Conservation (phyloP, 1,140 invertebrate genomes). For the Sinella curviseta region DNA sequence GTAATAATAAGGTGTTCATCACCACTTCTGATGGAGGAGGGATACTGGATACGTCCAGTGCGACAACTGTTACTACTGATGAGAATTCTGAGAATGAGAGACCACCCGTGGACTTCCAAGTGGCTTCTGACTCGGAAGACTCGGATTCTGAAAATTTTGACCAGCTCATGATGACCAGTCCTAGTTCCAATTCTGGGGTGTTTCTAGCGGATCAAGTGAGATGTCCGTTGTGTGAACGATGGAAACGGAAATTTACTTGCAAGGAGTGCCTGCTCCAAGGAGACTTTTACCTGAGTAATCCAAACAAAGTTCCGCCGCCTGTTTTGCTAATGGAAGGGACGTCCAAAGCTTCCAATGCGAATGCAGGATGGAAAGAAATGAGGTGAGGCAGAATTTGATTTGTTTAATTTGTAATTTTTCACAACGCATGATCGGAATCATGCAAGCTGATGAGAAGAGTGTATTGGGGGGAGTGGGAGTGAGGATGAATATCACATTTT, state of each 20-base stretch:
- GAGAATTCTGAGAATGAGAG: slow-evolving; percentile 24
- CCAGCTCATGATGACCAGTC: slow-evolving; percentile 12
- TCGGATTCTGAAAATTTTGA: slow-evolving; percentile 27
- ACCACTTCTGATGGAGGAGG: no score
- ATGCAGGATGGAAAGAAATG: background rate
- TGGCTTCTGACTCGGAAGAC: slow-evolving; percentile 31
- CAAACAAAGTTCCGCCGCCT: background rate
- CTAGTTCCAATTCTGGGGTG: slow-evolving; percentile 10
- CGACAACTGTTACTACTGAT: slow-evolving; percentile 6
- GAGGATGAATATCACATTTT: no score
- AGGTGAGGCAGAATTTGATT: background rate
- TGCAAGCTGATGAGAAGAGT: background rate
- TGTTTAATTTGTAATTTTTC: background rate
- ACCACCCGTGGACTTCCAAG: slow-evolving; percentile 41
- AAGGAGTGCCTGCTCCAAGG: slow-evolving; percentile 37
- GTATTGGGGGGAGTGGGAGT: no score
- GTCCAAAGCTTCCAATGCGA: background rate
- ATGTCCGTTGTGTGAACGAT: slow-evolving; percentile 39
- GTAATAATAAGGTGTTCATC: no score
- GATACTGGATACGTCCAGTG: background rate
- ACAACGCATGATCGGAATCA: background rate
- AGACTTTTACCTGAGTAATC: slow-evolving; percentile 28
- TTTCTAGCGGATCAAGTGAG: slow-evolving; percentile 18
- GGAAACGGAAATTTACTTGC: slow-evolving; percentile 38
- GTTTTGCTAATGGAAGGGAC: slow-evolving; percentile 26